phyloP scores from a whole-genome alignment of 2,113 vertebrate species.

The Mola mola region DNA sequence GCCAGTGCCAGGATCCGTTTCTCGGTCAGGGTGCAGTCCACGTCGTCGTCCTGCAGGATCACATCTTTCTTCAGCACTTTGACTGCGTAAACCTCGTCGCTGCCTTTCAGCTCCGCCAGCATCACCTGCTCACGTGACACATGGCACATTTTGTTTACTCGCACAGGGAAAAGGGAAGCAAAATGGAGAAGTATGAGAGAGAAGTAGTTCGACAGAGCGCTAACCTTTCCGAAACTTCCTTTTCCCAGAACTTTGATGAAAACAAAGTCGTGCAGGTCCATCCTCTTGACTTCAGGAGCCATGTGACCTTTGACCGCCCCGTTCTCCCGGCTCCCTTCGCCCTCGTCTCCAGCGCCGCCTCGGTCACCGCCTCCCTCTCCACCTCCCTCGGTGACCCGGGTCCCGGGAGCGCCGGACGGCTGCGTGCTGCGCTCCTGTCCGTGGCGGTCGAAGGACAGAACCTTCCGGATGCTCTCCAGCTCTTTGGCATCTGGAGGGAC shows the following conservation, averaged over 20 bases:
- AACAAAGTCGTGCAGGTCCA: constrained; percentile 90
- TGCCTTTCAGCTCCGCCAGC: constrained; percentile 94
- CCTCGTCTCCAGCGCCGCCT: constrained; percentile 65
- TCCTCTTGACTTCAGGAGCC: constrained; percentile 83
- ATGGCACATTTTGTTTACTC: not conserved
- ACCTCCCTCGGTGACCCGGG: constrained; percentile 78
- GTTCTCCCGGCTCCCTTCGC: constrained; percentile 81
- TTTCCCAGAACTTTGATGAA: constrained; percentile 99
- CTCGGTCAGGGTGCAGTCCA: constrained; percentile 97
- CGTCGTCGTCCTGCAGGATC: constrained; percentile 96
- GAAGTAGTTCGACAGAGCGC: constrained; percentile 13
- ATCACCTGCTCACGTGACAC: constrained; percentile 86
- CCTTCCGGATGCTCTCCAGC: constrained; percentile 95
- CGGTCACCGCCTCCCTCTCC: constrained; percentile 76
- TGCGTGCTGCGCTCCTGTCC: constrained; percentile 86
- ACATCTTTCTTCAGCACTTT: constrained; percentile 98
- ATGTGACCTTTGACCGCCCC: constrained; percentile 85
- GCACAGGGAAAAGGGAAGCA: too few species aligned
- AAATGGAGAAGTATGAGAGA: not conserved
- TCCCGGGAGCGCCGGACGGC: constrained; percentile 60
- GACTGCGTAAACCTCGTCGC: constrained; percentile 95
- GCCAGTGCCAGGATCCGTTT: constrained; percentile 95
- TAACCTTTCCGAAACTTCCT: constrained; percentile 97
- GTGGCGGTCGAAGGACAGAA: constrained; percentile 92
- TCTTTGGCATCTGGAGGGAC: constrained; percentile 88